Base-by-base conservation (phyloP, 2,888 invertebrate genomes). In the Limnephilus auricula region DNA sequence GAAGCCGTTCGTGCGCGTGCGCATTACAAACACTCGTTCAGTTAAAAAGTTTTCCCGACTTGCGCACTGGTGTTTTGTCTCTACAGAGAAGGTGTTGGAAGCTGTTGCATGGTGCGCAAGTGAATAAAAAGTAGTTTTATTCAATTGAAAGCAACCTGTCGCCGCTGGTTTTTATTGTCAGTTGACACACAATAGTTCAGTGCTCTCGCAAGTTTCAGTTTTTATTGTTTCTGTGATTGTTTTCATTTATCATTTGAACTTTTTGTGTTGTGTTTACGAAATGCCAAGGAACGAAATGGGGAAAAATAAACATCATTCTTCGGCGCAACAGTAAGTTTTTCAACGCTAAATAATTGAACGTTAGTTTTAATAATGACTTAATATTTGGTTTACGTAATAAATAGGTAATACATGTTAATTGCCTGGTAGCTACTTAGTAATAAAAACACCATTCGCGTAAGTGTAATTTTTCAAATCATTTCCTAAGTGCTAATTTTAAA, bases 231-330 rank as follows among this genome's bases (percentile, higher is more conserved):
- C 37, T 82, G 78, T 90, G 78, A 13, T 79, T 37, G 89, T 89
- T 89, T 79, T 89, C 79, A 89, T 89, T 89, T 40, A 79, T 79
- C 79, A 37, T 65, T 34, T 32, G 31, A 87, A 31, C 65, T 65
- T 18, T 32, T 65, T 87, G 87, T 87, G 87, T 79, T 85, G 85
- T 90, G 85, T 85, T 90, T 78, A 90, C 85, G 31, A 83, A 86
- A 90, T 90, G 86, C 31, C 79, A 79, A 82, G 87, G 78, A 91
- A 89, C 86, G 78, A 90, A 83, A 92, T 92, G 92, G 92, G 92
- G 65, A 92, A 92, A 79, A 92, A 92, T 85, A 92, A 92, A 85
- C 91, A 92, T 79, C 91, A 92, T 45, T 89, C 92, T n/a, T 90
- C 92, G 91, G 32, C 30, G 34, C 84, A 84, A 87, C 87, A 87